A percentile compares a stretch with the other conserved stretches of the same genome.
phyloP scores from a whole-genome alignment of 1,140 invertebrate species.

The Drosophila triauraria region DNA sequence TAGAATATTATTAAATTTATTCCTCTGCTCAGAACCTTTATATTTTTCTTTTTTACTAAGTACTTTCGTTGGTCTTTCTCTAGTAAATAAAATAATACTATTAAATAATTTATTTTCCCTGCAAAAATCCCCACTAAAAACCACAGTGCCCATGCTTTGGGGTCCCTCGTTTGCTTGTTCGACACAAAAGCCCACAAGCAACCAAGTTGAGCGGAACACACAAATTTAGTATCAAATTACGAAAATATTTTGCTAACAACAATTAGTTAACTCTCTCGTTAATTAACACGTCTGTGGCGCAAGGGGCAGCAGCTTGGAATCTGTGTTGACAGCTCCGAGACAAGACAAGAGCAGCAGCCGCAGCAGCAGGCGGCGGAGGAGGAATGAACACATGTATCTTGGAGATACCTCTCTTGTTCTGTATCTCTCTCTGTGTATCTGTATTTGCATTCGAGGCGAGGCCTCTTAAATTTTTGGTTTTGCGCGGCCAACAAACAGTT shows the following conservation, averaged over 20 bases:
- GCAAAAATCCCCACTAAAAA: not conserved
- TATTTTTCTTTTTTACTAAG: not conserved
- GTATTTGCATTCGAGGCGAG: constrained; percentile 17
- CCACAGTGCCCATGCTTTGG: constrained; percentile 48
- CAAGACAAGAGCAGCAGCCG: constrained; percentile 12
- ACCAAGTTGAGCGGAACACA: constrained; percentile 79
- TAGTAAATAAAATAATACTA: too few relatives aligned
- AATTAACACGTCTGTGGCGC: constrained; percentile 84
- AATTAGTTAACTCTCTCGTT: constrained; percentile 85
- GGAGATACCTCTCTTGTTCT: constrained; percentile 1
- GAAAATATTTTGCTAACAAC: constrained; percentile 85
- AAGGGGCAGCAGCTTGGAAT: constrained; percentile 69
- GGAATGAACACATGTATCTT: constrained; percentile 5
- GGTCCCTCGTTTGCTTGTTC: constrained; percentile 9
- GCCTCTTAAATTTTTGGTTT: constrained; percentile 39
- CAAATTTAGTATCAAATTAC: constrained; percentile 85
- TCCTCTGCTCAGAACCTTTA: not conserved
- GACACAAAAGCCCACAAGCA: constrained; percentile 80
- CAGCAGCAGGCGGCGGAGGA: not conserved
- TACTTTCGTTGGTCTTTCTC: too few relatives aligned
- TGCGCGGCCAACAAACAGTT: constrained; percentile 74
- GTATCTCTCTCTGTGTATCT: not conserved
- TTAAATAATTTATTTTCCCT: too few relatives aligned
- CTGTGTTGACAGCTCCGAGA: constrained; percentile 76
- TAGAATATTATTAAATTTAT: not conserved